phyloP scores from a whole-genome alignment of 2,113 vertebrate species.

The Hemiprocne comata region DNA sequence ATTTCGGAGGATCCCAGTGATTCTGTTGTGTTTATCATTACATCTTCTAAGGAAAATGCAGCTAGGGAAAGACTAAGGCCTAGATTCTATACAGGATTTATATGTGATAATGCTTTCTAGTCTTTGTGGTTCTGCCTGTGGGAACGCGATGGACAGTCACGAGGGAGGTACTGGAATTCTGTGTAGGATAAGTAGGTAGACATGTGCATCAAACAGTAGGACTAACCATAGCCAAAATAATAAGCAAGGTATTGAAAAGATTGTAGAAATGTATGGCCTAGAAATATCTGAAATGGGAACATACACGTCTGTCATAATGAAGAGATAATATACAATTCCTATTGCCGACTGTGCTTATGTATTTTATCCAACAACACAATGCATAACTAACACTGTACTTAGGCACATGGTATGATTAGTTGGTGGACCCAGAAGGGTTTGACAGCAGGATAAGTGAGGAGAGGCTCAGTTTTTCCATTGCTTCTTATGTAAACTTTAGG shows the following conservation, averaged over 20 bases:
- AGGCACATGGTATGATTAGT: not conserved
- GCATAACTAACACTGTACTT: not conserved
- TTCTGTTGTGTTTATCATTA: not conserved
- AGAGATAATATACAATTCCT: not conserved
- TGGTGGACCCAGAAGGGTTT: not conserved
- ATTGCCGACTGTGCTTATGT: not conserved
- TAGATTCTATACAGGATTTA: not conserved
- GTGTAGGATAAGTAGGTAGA: not conserved
- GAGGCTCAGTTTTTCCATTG: not conserved
- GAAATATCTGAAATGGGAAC: not conserved
- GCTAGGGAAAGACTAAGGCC: not conserved
- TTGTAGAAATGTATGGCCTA: not conserved
- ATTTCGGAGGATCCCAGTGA: not conserved
- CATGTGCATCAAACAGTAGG: rapidly evolving
- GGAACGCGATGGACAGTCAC: not conserved
- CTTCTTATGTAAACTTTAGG: not conserved
- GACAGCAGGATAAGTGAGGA: not conserved
- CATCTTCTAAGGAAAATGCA: not conserved
- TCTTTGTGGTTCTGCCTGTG: not conserved
- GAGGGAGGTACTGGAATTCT: not conserved
- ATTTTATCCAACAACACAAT: not conserved
- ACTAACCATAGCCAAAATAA: not conserved
- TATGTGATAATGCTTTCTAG: not conserved
- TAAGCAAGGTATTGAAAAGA: not conserved
- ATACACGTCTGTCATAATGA: not conserved